Evolutionary conservation across 1,140 invertebrate genomes (phyloP), one percentile per base, ranked within the genome.

Genomic region (Idris sp.): DNA sequence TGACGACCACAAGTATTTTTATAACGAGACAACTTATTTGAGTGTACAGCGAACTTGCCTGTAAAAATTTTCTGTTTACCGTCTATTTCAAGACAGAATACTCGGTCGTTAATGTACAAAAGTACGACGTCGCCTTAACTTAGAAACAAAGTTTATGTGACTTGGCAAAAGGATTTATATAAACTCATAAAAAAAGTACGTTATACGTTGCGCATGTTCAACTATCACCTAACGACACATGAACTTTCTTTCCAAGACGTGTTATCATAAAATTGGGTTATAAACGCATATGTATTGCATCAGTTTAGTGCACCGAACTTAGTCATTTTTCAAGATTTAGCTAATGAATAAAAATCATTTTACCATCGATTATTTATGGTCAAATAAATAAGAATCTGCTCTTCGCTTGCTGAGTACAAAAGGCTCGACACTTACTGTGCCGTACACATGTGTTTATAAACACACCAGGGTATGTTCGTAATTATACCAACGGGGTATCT

Each of bases 111-210:
- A 51, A 53, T 58, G 64, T 68, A 68, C 28, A 31, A 51, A 68
- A 68, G 64, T 68, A 58, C 64, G 64, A 58, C 64, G 11, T 58
- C 64, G 53, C 64, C 64, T 68, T 68, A 68, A 68, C 53, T 49
- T 68, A 22, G 53, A 68, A 68, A 58, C 22, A 58, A 59, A 46
- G 36, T 56, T 68, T 43, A 51, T 68, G 53, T 43, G 44, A 41
- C 15, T 35, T 43, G 25, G 15, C 26, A n/a, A 28, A 65, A 43
- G 6, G 26, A 48, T 65, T 65, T 65, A 54, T 65, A 65, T 30
- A 54, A 31, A 48, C 22, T 54, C 22, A 11, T 43, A 28, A 26
- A 19, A 36, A 36, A 13, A n/a, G n/a, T 31, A 25, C 11, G 19
- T 30, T 41, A 30, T 38, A 49, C 25, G 14, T 58, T 48, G 31